Evolutionary conservation across 35 echinoderm and acorn worm genomes (phyloP).

Genomic region (Heliocidaris erythrogramma): DNA sequence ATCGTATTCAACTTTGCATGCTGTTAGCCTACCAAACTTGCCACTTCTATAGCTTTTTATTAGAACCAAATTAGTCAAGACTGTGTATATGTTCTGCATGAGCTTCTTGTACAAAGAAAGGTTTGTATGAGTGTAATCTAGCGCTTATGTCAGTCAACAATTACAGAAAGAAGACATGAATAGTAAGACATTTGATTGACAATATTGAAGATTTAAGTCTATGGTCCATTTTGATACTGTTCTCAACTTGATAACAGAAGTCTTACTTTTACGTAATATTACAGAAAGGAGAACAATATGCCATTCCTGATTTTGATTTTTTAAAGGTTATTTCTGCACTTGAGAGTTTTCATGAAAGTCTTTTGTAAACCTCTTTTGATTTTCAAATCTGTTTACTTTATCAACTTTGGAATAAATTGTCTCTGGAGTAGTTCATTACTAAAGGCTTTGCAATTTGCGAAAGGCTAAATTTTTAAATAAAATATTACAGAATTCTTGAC

Average conservation of each 20-base stretch:
- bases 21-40: neutral
- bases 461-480: neutral
- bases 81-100: neutral
- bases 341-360: too few species aligned
- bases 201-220: too few species aligned
- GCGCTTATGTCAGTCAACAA: neutral
- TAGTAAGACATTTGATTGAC: neutral
- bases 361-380: neutral
- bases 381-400: neutral
- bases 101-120: neutral
- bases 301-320: too few species aligned
- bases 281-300: too few species aligned
- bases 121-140: neutral
- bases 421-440: too few species aligned
- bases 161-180: neutral
- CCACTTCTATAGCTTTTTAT: neutral
- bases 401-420: neutral
- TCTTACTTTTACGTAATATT: too few species aligned
- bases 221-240: too few species aligned
- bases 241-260: too few species aligned
- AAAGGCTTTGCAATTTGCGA: neutral
- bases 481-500: neutral
- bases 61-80: neutral
- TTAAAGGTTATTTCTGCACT: too few species aligned
- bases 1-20: neutral